Evolutionary conservation across 1,140 invertebrate genomes (phyloP), one percentile per base, ranked within the genome.

Genomic region (Eumaeus atala): DNA sequence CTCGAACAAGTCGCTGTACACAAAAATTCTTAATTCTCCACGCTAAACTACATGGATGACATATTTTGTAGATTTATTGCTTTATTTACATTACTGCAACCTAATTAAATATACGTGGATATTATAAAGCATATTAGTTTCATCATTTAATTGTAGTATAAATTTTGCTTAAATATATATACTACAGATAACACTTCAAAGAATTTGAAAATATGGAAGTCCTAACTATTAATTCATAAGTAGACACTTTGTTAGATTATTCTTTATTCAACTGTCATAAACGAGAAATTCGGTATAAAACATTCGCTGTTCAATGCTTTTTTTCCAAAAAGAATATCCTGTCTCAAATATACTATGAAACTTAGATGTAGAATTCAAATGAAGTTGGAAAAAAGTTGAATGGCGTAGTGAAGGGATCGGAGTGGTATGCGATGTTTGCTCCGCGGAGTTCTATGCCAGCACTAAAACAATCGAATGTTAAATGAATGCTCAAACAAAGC

Each of bases 391-490:
- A 14, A 14, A 12, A n/a, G 17, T 17, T 12, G 40, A 17, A 12
- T 8, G 40, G 12, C 11, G 9, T 8, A 12, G 40, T 8, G 40
- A 44, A 12, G 49, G 37, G 21, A 28, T 28, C 49, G 48, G 55
- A 51, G 53, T 56, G 59, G 54, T 74, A 74, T 75, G 65, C 68
- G 72, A 71, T 84, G 79, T 84, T 84, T 84, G 68, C 74, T 64
- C 64, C 70, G 21, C 21, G 21, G 21, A 28, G 68, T 69, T 76
- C 77, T 82, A 72, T 68, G 74, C 66, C 73, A 70, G 74, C 83
- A 84, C 83, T 84, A 86, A 86, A 80, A 86, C 81, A 86, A 86
- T 86, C 83, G 79, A 82, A 80, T 77, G 83, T 76, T 86, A 86
- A 86, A 75, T 72, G 77, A 62, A 72, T 72, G 64, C 66, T 65